Conservation (phyloP, 2,888 invertebrate genomes). For the Ochropacha duplaris region DNA sequence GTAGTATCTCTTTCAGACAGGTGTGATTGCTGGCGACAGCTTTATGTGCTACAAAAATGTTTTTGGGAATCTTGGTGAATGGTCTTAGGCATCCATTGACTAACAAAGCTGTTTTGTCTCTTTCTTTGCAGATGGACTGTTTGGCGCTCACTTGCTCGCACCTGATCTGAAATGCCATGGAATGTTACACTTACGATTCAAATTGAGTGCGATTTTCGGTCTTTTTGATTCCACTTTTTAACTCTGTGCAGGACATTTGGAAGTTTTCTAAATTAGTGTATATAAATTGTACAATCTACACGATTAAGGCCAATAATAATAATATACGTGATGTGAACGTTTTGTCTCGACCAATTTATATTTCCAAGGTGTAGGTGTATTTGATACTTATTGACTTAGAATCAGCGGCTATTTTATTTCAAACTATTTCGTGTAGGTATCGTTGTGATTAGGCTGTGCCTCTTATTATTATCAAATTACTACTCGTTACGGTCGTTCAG, state of each 20-base stretch:
- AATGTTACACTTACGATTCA: constrained; percentile 13
- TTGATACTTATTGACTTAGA: background rate
- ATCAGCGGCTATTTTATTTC: background rate
- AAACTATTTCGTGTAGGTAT: background rate
- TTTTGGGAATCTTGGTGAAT: constrained; percentile 58
- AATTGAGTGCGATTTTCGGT: constrained; percentile 14
- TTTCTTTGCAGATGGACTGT: constrained; percentile 74
- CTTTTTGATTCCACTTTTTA: constrained; percentile 10
- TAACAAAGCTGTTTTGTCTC: constrained; percentile 71
- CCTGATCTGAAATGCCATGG: constrained; percentile 30
- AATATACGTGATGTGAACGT: background rate
- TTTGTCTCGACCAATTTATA: background rate
- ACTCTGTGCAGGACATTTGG: background rate
- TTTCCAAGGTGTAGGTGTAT: background rate
- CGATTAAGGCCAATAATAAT: background rate
- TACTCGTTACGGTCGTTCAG: constrained; percentile 32
- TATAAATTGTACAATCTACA: too few relatives aligned
- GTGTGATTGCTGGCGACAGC: constrained; percentile 41
- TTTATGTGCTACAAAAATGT: constrained; percentile 59
- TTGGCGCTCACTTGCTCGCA: constrained; percentile 47
- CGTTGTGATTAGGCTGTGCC: constrained; percentile 18
- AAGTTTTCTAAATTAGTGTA: background rate
- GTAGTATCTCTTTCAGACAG: constrained; percentile 60
- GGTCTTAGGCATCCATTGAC: constrained; percentile 52
- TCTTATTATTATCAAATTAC: constrained; percentile 43